Evolutionary conservation across 2,888 invertebrate species (phyloP), one percentile per base, ranked within the genome.

Genomic region (Amblyteles armatorius): DNA sequence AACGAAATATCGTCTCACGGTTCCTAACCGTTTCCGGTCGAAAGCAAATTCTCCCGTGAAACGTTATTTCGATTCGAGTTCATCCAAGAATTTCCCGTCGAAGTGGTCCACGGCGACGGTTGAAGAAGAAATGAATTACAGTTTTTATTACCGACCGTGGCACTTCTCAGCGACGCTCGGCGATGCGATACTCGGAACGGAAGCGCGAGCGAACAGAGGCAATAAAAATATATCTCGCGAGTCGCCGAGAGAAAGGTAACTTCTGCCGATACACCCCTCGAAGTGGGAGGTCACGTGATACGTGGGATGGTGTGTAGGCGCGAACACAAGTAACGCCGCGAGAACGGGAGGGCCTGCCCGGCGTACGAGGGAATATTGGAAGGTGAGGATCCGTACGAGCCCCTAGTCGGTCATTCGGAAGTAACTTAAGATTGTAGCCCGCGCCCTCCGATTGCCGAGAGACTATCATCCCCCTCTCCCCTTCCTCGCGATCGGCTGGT

Each of bases 401-500:
- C 91, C 91, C 91, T 87, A 84, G 88, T 83, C 86, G 90, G 87
- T 88, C 88, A 88, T 90, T 88, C 88, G 87, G 86, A 89, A 91
- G 88, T 89, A 88, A 89, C 88, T 89, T 88, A 87, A 90, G 91
- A 90, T 91, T 87, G 87, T 85, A 88, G 85, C 87, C 87, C 79
- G 69, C 55, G 36, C 77, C 33, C 29, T 26, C 60, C 57, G 55
- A 83, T 73, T 72, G 33, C 68, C 76, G 50, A 71, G 77, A 79
- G 55, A 57, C 40, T 55, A 44, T 63, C 72, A 50, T 73, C 67
- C 9, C 7, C 44, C 7, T 44, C 9, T 22, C 48, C 55, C 22
- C 19, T 11, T 33, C 55, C 48, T 3, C 26, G 26, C 26, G 26
- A 5, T 26, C 22, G 22, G 22, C 40, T 11, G 40, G 50, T 81